These are phyloP conservation scores for Pyrrhia umbra DNA, from an alignment of 2,888 invertebrate genomes.

Conservation along the genomic window DNA sequence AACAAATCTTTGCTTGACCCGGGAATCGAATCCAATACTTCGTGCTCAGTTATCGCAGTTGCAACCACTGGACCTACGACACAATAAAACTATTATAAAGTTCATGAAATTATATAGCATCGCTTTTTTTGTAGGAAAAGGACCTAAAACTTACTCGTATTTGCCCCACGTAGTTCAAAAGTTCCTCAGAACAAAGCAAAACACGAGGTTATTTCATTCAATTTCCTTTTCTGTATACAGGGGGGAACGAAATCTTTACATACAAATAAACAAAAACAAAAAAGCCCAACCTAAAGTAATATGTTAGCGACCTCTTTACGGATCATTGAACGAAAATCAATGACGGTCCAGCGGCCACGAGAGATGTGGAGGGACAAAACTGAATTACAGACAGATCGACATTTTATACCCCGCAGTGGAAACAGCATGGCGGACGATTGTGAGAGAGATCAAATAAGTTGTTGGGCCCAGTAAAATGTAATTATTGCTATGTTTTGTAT, in stretches of 20 bases:
- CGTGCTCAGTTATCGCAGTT: no score
- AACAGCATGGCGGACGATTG: conserved; percentile 1
- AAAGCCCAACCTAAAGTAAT: conserved; percentile 8
- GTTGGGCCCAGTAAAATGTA: neutral
- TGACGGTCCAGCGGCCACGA: conserved; percentile 10
- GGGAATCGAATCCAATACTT: no score
- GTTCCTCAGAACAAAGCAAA: neutral
- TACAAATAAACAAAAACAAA: conserved; percentile 4
- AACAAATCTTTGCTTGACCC: no score
- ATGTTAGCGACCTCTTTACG: conserved; percentile 26
- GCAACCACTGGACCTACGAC: no score
- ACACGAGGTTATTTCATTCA: neutral
- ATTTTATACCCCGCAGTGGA: conserved; percentile 15
- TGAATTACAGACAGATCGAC: conserved; percentile 17
- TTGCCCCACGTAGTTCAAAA: neutral
- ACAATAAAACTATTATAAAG: no score
- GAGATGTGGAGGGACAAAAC: conserved; percentile 32
- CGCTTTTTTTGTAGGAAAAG: neutral
- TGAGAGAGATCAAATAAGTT: neutral
- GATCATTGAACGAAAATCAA: conserved; percentile 37
- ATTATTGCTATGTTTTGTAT: no score
- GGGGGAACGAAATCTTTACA: neutral
- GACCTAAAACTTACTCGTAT: neutral
- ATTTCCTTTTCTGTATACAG: neutral
- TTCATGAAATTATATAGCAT: neutral